Conservation (phyloP, 2,797 vertebrate species). For the Enteromius fasciolatus region DNA sequence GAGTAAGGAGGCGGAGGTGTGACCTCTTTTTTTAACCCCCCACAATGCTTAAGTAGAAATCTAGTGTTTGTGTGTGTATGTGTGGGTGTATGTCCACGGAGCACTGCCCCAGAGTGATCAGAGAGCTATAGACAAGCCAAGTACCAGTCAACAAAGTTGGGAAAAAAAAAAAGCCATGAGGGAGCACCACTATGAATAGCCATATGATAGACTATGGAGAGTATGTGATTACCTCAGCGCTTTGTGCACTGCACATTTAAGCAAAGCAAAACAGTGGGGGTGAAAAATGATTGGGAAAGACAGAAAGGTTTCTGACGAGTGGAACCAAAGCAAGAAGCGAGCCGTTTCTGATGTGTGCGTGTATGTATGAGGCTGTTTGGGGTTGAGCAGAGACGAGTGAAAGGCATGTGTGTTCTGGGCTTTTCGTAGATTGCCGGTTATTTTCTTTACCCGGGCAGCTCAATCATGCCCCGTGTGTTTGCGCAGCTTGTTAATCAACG, state of each 20-base stretch:
- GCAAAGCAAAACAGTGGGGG: conserved; percentile 34
- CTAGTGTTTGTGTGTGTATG: conserved; percentile 28
- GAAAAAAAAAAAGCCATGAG: conserved; percentile 3
- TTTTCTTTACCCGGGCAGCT: conserved; percentile 67
- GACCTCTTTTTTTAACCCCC: conserved; percentile 22
- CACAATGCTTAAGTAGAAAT: conserved; percentile 41
- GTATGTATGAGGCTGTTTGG: conserved; percentile 38
- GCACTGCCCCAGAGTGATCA: conserved; percentile 23
- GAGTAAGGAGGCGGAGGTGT: conserved; percentile 31
- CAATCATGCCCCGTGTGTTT: conserved; percentile 65
- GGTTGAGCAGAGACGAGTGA: conserved; percentile 43
- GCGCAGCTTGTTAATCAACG: conserved; percentile 67
- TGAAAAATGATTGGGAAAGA: conserved; percentile 32
- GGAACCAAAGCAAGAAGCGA: conserved; percentile 7
- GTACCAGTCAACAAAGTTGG: background rate
- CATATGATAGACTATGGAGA: conserved; percentile 29
- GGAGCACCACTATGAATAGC: conserved; percentile 10
- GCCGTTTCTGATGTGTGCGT: conserved; percentile 15
- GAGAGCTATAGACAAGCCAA: conserved; percentile 13
- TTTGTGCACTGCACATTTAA: conserved; percentile 31
- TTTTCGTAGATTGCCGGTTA: conserved; percentile 61
- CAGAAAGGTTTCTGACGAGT: conserved; percentile 23
- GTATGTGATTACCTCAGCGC: conserved; percentile 22
- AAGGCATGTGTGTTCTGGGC: conserved; percentile 53
- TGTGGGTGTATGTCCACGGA: conserved; percentile 11